These are phyloP conservation scores for Xiphophorus maculatus DNA, from an alignment of 2,113 vertebrate genomes.

Conservation along the genomic window DNA sequence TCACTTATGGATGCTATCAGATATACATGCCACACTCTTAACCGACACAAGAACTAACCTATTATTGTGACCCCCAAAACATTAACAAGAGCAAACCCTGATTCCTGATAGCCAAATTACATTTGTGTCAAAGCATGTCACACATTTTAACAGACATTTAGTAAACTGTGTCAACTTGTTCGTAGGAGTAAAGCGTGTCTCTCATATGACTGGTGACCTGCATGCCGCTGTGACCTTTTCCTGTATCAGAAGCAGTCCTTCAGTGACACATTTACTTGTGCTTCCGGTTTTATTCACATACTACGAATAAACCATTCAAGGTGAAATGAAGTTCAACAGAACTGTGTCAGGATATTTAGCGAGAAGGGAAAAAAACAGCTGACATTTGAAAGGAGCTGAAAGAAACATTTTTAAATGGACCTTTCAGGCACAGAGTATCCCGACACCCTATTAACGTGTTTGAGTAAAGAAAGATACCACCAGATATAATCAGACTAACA, in stretches of 20 bases:
- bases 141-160: background rate
- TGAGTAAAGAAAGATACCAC: slow-evolving; percentile 17
- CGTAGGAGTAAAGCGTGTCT: background rate
- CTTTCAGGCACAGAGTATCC: no score
- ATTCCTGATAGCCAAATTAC: background rate
- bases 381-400: background rate
- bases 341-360: background rate
- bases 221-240: background rate
- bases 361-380: background rate
- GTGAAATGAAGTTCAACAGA: background rate
- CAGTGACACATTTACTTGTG: background rate
- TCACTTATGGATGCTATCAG: no score
- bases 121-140: background rate
- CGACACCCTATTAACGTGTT: background rate
- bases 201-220: no score
- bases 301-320: background rate
- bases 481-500: slow-evolving; percentile 68
- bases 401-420: background rate
- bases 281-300: background rate
- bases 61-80: no score
- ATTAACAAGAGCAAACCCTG: background rate
- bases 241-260: background rate
- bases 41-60: no score
- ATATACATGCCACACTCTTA: no score
- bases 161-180: background rate